Conservation (phyloP, 2,888 invertebrate genomes). For the Busseola fusca region DNA sequence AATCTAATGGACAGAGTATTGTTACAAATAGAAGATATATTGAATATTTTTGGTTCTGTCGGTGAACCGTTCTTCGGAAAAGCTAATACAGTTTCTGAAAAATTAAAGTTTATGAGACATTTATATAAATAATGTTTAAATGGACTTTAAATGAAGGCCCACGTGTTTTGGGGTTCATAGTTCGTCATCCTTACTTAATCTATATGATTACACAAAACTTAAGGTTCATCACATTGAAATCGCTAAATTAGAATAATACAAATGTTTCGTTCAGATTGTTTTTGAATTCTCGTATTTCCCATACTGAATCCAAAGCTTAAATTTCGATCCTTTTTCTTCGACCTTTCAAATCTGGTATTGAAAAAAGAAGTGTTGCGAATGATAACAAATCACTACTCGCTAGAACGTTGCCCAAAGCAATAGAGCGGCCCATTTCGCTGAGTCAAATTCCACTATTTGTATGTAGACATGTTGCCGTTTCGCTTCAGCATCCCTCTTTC, state of each 20-base stretch:
- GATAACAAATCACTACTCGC: constrained; percentile 50
- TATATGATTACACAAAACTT: not conserved
- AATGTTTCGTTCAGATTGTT: not conserved
- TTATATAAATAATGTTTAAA: not conserved
- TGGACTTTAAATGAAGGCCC: not conserved
- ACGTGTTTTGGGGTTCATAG: not conserved
- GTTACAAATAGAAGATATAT: not conserved
- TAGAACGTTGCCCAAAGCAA: constrained; percentile 48
- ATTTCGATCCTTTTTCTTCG: not conserved
- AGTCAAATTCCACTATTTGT: constrained; percentile 56
- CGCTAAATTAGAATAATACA: not conserved
- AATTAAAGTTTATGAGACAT: not conserved
- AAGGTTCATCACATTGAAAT: not conserved
- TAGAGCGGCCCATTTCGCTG: constrained; percentile 49
- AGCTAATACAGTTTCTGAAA: not conserved
- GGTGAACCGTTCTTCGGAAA: not conserved
- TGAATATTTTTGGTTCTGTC: not conserved
- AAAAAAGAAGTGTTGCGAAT: constrained; percentile 28
- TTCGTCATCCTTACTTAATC: not conserved
- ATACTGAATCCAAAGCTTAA: constrained; percentile 1
- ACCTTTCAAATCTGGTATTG: constrained; percentile 34
- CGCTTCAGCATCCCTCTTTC: constrained; percentile 40
- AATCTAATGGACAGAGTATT: no score
- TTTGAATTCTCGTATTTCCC: not conserved
- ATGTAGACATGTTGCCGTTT: constrained; percentile 50